phyloP scores from a whole-genome alignment of 1,140 invertebrate species.

The Drosophila baimaii region DNA sequence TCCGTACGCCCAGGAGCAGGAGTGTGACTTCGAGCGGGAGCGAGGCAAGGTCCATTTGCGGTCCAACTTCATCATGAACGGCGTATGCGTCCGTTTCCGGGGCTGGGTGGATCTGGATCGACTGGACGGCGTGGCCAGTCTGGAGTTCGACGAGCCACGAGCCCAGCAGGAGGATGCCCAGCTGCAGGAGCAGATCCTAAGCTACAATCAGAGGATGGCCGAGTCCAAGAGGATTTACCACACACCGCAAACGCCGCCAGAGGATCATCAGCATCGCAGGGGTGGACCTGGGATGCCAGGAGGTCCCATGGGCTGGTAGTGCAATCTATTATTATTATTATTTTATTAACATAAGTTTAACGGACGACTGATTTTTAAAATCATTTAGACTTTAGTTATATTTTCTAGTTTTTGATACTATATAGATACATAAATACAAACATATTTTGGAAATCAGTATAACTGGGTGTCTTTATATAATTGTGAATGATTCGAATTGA shows the following conservation, averaged over 20 bases:
- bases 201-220: constrained; percentile 88
- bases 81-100: constrained; percentile 97
- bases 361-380: constrained; percentile 7
- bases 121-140: constrained; percentile 96
- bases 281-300: constrained; percentile 30
- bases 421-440: too few relatives aligned
- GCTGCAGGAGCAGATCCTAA: constrained; percentile 94
- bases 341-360: neutral
- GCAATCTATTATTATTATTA: neutral
- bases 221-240: constrained; percentile 62
- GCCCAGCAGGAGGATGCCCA: constrained; percentile 92
- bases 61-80: constrained; percentile 98
- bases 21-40: constrained; percentile 98
- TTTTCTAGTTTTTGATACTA: too few relatives aligned
- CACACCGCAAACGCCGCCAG: constrained; percentile 53
- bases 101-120: constrained; percentile 97
- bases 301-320: constrained; percentile 61
- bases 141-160: constrained; percentile 96
- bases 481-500: neutral
- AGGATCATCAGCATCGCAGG: constrained; percentile 46
- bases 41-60: constrained; percentile 97
- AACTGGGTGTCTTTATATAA: neutral
- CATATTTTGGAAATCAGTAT: neutral
- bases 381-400: neutral
- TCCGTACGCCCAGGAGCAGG: constrained; percentile 89